These are phyloP conservation scores for Conger conger DNA, from an alignment of 2,113 vertebrate genomes.

Conservation along the genomic window DNA sequence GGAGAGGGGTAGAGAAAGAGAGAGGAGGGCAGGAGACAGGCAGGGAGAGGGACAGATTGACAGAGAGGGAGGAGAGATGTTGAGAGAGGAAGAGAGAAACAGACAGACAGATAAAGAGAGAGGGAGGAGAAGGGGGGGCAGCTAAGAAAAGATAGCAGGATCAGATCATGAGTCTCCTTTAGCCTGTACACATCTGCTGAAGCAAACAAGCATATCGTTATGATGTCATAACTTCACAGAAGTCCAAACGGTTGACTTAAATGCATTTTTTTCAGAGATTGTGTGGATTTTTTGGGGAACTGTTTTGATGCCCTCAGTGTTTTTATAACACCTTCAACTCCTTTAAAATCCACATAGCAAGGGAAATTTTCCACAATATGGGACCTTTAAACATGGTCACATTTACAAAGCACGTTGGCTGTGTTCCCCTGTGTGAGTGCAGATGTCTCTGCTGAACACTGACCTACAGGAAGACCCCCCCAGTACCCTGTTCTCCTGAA, in stretches of 20 bases:
- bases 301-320: no score
- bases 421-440: no score
- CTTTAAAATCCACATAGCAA: no score
- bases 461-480: neutral
- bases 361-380: no score
- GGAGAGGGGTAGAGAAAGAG: neutral
- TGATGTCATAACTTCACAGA: neutral
- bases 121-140: slow-evolving; percentile 16
- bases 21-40: neutral
- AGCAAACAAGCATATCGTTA: no score
- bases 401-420: no score
- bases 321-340: no score
- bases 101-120: slow-evolving; percentile 41
- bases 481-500: neutral
- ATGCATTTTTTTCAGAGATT: no score
- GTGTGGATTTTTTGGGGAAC: no score
- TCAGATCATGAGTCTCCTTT: neutral
- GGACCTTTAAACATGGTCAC: no score
- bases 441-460: neutral
- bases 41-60: slow-evolving; percentile 45
- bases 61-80: slow-evolving; percentile 36
- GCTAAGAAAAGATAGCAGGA: neutral
- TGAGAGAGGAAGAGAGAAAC: slow-evolving; percentile 19
- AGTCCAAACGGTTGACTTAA: no score
- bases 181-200: neutral